Evolutionary conservation across 2,113 vertebrate species (phyloP).

Genomic region (Gyps fulvus): DNA sequence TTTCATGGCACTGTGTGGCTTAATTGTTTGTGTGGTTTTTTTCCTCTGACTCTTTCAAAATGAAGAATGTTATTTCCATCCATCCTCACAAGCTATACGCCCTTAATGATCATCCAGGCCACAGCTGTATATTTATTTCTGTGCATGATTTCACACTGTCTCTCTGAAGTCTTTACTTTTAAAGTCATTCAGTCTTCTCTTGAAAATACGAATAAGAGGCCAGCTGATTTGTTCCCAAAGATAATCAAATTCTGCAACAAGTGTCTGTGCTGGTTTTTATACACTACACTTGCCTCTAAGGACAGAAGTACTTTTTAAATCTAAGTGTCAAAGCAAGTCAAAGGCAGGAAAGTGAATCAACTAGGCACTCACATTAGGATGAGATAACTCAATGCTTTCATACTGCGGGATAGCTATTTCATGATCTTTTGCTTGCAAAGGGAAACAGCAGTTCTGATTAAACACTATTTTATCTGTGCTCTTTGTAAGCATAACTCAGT

Average conservation of each 20-base stretch:
- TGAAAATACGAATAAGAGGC: not conserved
- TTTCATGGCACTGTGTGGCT: not conserved
- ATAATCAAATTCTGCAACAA: not conserved
- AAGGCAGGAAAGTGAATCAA: constrained; percentile 24
- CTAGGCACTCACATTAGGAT: not conserved
- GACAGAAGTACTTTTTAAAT: not conserved
- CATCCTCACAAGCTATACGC: not conserved
- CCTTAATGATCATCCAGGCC: not conserved
- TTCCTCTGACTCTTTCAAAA: not conserved
- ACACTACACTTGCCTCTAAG: not conserved
- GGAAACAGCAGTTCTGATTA: constrained; percentile 57
- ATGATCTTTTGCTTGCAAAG: constrained; percentile 41
- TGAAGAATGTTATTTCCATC: not conserved
- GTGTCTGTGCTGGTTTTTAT: not conserved
- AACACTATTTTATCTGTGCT: constrained; percentile 62
- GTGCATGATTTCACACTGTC: not conserved
- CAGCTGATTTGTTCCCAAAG: not conserved
- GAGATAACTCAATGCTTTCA: not conserved
- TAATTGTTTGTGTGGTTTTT: not conserved
- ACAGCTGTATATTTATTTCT: not conserved
- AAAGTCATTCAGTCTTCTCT: not conserved
- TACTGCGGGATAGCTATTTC: constrained; percentile 43
- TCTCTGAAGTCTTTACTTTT: not conserved
- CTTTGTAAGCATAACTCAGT: constrained; percentile 46
- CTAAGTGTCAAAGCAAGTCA: not conserved